Conservation (phyloP, 2,113 vertebrate species). For the Pachypanchax playfairii region DNA sequence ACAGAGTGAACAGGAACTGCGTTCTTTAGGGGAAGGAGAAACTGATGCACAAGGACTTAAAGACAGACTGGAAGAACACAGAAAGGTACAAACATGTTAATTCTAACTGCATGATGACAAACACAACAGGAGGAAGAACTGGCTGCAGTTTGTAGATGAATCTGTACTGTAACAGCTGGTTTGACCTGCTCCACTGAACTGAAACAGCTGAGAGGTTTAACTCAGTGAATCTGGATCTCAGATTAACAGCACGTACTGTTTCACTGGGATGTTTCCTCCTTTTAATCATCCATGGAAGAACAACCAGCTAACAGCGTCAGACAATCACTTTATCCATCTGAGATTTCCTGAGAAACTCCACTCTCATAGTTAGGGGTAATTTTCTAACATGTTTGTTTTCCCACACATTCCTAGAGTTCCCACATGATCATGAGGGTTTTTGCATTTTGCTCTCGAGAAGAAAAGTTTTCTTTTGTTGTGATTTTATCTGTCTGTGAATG, state of each 20-base stretch:
- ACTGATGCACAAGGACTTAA: slow-evolving; percentile 77
- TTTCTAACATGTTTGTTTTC: slow-evolving; percentile 12
- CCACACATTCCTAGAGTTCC: slow-evolving; percentile 1
- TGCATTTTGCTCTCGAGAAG: too few relatives aligned
- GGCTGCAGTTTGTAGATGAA: too few relatives aligned
- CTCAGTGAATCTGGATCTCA: background rate
- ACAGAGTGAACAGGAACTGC: slow-evolving; percentile 86
- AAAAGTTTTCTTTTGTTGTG: background rate
- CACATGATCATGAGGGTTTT: too few relatives aligned
- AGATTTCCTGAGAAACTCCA: slow-evolving; percentile 5
- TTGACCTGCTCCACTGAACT: too few relatives aligned
- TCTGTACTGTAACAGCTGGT: too few relatives aligned
- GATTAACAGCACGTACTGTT: slow-evolving; percentile 3
- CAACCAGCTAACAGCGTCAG: too few relatives aligned
- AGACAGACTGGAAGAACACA: slow-evolving; percentile 76
- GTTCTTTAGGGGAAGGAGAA: slow-evolving; percentile 77
- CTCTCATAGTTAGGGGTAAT: background rate
- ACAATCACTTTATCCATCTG: too few relatives aligned
- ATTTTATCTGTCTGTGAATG: background rate
- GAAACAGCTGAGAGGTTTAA: too few relatives aligned
- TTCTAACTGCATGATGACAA: too few relatives aligned
- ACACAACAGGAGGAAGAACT: background rate
- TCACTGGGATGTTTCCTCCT: background rate
- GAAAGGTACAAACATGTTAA: slow-evolving; percentile 67
- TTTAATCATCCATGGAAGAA: slow-evolving; percentile 30